Conservation (phyloP, 2,113 vertebrate genomes). For the Sinocyclocheilus maitianheensis region DNA sequence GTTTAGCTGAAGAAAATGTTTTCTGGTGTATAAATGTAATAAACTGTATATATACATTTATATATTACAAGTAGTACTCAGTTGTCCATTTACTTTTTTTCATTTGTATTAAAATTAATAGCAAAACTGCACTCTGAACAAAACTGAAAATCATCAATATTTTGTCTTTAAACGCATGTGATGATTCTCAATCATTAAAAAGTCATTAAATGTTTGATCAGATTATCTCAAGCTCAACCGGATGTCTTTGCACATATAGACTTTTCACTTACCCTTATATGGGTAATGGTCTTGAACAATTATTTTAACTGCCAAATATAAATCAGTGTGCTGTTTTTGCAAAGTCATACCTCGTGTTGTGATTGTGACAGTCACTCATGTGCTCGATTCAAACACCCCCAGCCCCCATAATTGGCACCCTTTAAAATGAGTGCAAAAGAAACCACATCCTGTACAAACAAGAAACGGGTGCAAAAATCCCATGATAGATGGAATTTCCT, state of each 20-base stretch:
- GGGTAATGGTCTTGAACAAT: background rate
- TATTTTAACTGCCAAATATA: background rate
- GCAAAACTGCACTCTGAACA: too few species aligned
- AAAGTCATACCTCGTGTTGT: slow-evolving; percentile 30
- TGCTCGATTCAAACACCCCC: slow-evolving; percentile 2
- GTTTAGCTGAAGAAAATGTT: too few species aligned
- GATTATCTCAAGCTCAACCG: background rate
- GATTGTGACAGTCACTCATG: slow-evolving; percentile 6
- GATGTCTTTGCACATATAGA: background rate
- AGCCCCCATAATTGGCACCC: background rate
- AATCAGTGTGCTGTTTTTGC: background rate
- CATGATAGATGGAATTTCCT: slow-evolving; percentile 62
- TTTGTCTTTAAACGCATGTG: background rate
- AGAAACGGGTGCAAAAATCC: slow-evolving; percentile 54
- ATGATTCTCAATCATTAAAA: background rate
- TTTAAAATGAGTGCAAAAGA: slow-evolving; percentile 43
- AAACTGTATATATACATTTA: too few species aligned
- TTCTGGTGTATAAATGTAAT: too few species aligned
- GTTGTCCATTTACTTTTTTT: background rate
- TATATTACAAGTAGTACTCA: too few species aligned
- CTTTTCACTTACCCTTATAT: background rate
- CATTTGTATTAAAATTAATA: too few species aligned
- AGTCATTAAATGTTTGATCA: background rate
- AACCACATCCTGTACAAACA: slow-evolving; percentile 25
- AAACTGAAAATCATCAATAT: background rate